These are phyloP conservation scores for Leucoptera coffeella DNA, from an alignment of 2,888 invertebrate genomes.

Conservation along the genomic window DNA sequence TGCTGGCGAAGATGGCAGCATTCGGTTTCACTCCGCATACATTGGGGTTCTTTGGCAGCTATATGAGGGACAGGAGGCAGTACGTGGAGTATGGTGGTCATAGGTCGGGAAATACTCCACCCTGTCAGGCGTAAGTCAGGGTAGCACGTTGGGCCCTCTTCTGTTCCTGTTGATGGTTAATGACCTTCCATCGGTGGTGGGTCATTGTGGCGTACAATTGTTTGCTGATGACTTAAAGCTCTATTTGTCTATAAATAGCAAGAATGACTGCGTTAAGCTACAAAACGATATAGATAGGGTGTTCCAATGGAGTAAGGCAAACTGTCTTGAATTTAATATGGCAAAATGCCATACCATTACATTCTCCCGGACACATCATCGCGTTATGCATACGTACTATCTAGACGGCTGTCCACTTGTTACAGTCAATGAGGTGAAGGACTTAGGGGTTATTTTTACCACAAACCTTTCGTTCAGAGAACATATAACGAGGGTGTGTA, in stretches of 20 bases:
- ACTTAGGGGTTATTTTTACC: conserved; percentile 1
- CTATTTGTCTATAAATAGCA: neutral
- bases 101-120: conserved; percentile 3
- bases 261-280: neutral
- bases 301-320: neutral
- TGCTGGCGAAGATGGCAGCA: neutral
- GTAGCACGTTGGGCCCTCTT: conserved; percentile 4
- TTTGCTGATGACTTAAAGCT: conserved; percentile 3
- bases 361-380: neutral
- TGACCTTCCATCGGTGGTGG: conserved; percentile 3
- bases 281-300: conserved; percentile 2
- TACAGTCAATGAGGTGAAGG: no score
- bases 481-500: conserved; percentile 4
- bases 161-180: conserved; percentile 4
- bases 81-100: conserved; percentile 3
- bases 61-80: conserved; percentile 3
- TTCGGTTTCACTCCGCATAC: neutral
- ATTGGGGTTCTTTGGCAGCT: conserved; percentile 1
- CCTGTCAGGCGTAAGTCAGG: conserved; percentile 4
- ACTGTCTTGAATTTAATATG: neutral
- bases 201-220: no score
- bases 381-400: neutral
- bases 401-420: no score
- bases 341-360: neutral
- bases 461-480: conserved; percentile 3